Evolutionary conservation across 2,113 vertebrate genomes (phyloP).

Genomic region (Pitta sordida): DNA sequence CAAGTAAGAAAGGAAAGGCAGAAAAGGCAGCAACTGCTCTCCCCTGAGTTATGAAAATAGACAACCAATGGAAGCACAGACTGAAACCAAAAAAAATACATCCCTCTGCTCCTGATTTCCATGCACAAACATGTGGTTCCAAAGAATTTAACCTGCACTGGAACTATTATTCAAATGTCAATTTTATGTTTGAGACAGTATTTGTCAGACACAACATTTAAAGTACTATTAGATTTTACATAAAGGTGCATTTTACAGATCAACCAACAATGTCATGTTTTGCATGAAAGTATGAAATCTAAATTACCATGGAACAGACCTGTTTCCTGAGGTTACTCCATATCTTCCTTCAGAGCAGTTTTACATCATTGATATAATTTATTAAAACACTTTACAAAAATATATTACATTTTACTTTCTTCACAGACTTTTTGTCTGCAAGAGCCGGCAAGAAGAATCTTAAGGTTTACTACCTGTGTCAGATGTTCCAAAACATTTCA

Average conservation of each 20-base stretch:
- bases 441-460: neutral
- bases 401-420: neutral
- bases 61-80: neutral
- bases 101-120: neutral
- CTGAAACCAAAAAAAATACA: conserved; percentile 7
- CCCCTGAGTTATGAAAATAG: conserved; percentile 18
- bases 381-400: neutral
- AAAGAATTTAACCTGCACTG: neutral
- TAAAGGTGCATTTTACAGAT: neutral
- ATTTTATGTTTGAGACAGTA: neutral
- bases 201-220: neutral
- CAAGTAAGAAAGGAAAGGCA: neutral
- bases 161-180: neutral
- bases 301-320: neutral
- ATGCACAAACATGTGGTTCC: neutral
- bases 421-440: neutral
- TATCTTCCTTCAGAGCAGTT: neutral
- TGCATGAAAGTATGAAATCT: neutral
- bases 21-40: neutral
- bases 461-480: neutral
- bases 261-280: neutral
- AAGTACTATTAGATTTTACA: neutral
- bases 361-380: neutral
- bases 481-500: neutral
- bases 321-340: neutral